These are phyloP conservation scores for Triplophysa bombifrons DNA, from an alignment of 2,797 vertebrate species.

Conservation along the genomic window DNA sequence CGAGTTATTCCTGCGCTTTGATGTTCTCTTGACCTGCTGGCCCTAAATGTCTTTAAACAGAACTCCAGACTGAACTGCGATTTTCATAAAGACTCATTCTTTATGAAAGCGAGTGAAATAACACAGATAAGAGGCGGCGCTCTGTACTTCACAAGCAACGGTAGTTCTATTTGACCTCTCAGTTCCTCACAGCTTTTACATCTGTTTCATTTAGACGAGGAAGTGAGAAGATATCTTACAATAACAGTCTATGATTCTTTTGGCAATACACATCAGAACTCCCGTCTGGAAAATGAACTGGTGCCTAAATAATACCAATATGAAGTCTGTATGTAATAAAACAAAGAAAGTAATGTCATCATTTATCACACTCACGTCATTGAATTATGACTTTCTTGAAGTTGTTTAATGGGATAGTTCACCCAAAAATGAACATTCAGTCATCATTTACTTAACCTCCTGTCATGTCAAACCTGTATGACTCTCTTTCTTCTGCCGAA, in stretches of 20 bases:
- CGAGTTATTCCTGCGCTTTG: not conserved
- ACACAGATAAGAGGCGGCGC: slow-evolving; percentile 81
- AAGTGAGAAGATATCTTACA: slow-evolving; percentile 77
- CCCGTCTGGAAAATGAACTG: slow-evolving; percentile 76
- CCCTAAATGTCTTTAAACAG: slow-evolving; percentile 61
- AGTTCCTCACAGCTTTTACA: not conserved
- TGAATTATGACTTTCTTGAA: not conserved
- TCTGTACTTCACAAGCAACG: slow-evolving; percentile 66
- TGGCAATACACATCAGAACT: slow-evolving; percentile 45
- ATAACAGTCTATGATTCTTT: slow-evolving; percentile 66
- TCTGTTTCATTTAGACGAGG: slow-evolving; percentile 69
- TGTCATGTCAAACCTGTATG: no score
- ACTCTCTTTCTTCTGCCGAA: no score
- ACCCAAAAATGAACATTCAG: no score
- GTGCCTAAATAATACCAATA: slow-evolving; percentile 55
- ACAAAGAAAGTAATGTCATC: not conserved
- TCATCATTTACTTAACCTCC: no score
- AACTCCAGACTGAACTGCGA: slow-evolving; percentile 58
- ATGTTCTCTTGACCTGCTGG: slow-evolving; percentile 8
- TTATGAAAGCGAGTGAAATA: slow-evolving; percentile 58
- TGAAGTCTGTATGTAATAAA: not conserved
- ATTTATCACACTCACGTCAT: not conserved
- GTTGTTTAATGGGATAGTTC: no score
- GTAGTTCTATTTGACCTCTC: slow-evolving; percentile 63
- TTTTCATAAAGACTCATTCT: slow-evolving; percentile 49